Evolutionary conservation across 2,888 invertebrate species (phyloP).

Genomic region (Epiblema foenella): DNA sequence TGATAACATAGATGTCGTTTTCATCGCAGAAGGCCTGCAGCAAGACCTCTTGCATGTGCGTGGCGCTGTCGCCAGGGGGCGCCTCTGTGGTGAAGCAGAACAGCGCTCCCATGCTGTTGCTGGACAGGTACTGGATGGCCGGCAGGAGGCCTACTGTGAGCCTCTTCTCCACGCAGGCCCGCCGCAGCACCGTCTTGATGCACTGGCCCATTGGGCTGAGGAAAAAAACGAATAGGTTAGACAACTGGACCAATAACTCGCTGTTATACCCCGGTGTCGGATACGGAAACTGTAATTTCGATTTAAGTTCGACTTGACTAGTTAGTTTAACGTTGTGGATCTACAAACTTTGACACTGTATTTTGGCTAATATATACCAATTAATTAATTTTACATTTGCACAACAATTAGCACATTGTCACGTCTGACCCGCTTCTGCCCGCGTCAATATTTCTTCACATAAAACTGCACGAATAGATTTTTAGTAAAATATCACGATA

Average conservation of each 20-base stretch:
- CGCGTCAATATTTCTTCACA: slow-evolving; percentile 6
- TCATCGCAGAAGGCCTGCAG: slow-evolving; percentile 92
- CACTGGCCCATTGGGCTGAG: slow-evolving; percentile 80
- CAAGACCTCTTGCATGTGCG: slow-evolving; percentile 91
- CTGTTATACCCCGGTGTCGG: background rate
- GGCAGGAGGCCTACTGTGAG: slow-evolving; percentile 87
- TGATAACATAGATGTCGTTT: slow-evolving; percentile 90
- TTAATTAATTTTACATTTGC: background rate
- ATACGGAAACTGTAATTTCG: background rate
- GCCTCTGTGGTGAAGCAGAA: slow-evolving; percentile 89
- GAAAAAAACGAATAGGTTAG: slow-evolving; percentile 56
- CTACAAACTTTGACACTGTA: background rate
- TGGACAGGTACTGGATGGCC: slow-evolving; percentile 85
- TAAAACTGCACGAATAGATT: background rate
- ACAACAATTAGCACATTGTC: slow-evolving; percentile 9
- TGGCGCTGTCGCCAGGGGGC: slow-evolving; percentile 88
- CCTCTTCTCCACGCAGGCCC: slow-evolving; percentile 83
- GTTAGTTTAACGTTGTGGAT: background rate
- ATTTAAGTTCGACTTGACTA: background rate
- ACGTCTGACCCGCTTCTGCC: slow-evolving; percentile 5
- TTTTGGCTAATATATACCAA: background rate
- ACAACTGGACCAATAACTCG: background rate
- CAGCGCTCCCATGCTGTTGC: slow-evolving; percentile 85
- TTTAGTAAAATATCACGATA: slow-evolving; percentile 44
- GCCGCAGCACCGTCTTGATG: slow-evolving; percentile 81